Evolutionary conservation across 2,797 vertebrate genomes (phyloP), one percentile per base, ranked within the genome.

Genomic region (Champsocephalus esox): DNA sequence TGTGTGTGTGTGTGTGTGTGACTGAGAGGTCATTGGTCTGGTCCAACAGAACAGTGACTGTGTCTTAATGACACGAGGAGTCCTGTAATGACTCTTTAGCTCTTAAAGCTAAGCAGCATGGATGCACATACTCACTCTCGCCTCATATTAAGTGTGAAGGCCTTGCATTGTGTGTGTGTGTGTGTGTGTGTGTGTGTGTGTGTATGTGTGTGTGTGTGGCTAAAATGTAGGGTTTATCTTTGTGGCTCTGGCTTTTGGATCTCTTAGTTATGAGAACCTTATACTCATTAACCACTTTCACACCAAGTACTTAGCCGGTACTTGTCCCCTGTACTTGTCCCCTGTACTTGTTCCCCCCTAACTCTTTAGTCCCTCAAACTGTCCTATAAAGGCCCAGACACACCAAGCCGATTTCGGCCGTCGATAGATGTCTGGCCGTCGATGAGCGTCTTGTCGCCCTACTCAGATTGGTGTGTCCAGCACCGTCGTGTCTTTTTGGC

Each of bases 61-160:
- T 63, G 44, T 64, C 46, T 34, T 49, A 52, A 66, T 62, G 51
- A 68, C 58, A 63, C 28, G 46, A 77, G 49, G 57, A 55, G 43
- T 44, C 32, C 58, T 73, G 24, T 63, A 28, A 79, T 73, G 51
- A 58, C 64, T 58, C 24, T 0, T 5, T 16, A 4, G 45, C 38
- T 44, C 46, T 41, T 24, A 45, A n/a, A 66, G 56, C 13, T 49
- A 13, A 54, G 60, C 60, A 0, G 50, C 52, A 12, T 56, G 46
- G 34, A 58, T 38, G 7, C 45, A 32, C 46, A 46, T 21, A 24
- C 59, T 60, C 38, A 57, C 62, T 65, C 65, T 56, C 17, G 1
- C 61, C 10, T 58, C 59, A 17, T 16, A 17, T 41, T 24, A 32
- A 54, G 34, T 21, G 14, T 58, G 19, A 73, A 49, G 41, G 46